Evolutionary conservation across 1,140 invertebrate genomes (phyloP).

Genomic region (Harpegnathos saltator): DNA sequence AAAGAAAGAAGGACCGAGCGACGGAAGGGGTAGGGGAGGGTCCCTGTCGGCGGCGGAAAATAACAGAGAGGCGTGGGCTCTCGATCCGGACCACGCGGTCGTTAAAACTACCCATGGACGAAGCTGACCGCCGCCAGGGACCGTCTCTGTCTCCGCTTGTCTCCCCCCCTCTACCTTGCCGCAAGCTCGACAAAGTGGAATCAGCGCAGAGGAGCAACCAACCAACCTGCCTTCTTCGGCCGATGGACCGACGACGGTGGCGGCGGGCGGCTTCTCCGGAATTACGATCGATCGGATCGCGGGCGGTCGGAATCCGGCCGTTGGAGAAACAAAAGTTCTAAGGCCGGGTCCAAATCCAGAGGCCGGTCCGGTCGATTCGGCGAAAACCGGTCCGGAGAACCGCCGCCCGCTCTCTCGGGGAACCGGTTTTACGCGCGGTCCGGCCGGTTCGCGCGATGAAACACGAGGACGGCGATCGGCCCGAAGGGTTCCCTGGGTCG

Average conservation of each 20-base stretch:
- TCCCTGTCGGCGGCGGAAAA: conserved; percentile 58
- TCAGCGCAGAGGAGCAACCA: too few relatives aligned
- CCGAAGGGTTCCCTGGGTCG: conserved; percentile 28
- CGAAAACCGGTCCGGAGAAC: conserved; percentile 75
- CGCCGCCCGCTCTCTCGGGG: conserved; percentile 11
- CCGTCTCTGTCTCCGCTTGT: too few relatives aligned
- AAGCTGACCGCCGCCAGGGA: conserved; percentile 24
- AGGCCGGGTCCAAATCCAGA: conserved; percentile 20
- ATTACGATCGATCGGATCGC: conserved; percentile 72
- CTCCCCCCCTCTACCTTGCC: too few relatives aligned
- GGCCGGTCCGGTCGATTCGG: conserved; percentile 70
- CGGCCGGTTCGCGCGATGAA: conserved; percentile 67
- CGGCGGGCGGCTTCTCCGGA: conserved; percentile 12
- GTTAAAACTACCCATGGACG: conserved; percentile 62
- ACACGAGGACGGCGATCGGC: conserved; percentile 72
- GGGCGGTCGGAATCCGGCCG: conserved; percentile 63
- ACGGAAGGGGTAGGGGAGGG: background rate
- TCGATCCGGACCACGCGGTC: conserved; percentile 61
- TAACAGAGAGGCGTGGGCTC: conserved; percentile 58
- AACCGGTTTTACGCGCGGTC: conserved; percentile 77
- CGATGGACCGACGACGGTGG: conserved; percentile 3
- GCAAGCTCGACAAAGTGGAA: conserved; percentile 28
- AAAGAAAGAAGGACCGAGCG: background rate
- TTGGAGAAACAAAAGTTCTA: conserved; percentile 44
- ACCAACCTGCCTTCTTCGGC: too few relatives aligned